Base-by-base conservation (phyloP, 30 jellyfish, hydroid and myxozoan genomes). In the Aurelia aurita complex sp. Pacific region DNA sequence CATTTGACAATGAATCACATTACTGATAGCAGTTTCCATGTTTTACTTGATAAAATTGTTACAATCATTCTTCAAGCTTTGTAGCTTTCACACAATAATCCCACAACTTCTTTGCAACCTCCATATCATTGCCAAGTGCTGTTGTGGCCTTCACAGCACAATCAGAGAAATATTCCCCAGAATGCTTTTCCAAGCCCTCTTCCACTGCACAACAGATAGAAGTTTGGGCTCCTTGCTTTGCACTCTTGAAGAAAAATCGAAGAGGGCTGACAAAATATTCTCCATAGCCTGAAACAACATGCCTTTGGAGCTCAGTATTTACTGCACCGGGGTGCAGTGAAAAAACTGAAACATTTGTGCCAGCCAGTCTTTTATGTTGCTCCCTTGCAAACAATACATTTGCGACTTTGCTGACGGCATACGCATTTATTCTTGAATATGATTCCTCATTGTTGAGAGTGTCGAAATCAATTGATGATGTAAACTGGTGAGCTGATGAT, bases 251-350 rank as follows among this genome's bases (percentile, higher is more conserved):
- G 52, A 77, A 19, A 60, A 43, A 32, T 33, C 71, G 34, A 8
- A 85, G 2, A 32, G 88, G 86, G 10, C 11, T 11, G 61, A 65
- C 66, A 1, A 73, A 73, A 5, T 38, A 16, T 19, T 52, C 78
- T 10, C 51, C 72, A 54, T 16, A 18, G 51, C 55, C 84, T 17
- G 43, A 40, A 5, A 74, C n/a, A 63, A 63, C 19, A 62, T 82
- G 84, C 65, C 91, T 52, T 32, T 16, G 57, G 12, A 70, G 66
- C 36, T 82, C 85, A 4, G 96, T 86, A 14, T 16, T 40, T 17
- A 86, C 90, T 4, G 72, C 79, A 35, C 96, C 96, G 4, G 96
- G 96, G 77, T 86, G 96, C 61, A 86, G 40, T 19, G 96, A 67
- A 51, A 75, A 86, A 32, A 67, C 90, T 34, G 96, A 64, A 0